Conservation (phyloP, 2,113 vertebrate genomes). For the Tetrao urogallus region DNA sequence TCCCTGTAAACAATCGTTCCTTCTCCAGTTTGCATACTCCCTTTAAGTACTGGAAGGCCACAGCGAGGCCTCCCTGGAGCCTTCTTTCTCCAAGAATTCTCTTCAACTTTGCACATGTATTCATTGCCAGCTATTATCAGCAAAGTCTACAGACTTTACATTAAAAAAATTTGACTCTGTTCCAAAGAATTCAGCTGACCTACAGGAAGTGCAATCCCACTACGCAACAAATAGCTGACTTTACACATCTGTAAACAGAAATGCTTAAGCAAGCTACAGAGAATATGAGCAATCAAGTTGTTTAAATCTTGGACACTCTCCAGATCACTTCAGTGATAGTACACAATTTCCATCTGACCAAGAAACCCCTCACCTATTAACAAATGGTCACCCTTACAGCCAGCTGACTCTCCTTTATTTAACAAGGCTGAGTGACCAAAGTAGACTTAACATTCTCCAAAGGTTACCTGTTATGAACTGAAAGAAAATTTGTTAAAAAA, state of each 20-base stretch:
- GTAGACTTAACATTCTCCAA: not conserved
- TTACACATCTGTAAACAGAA: constrained; percentile 49
- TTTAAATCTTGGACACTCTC: constrained; percentile 31
- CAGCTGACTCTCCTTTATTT: not conserved
- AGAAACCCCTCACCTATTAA: constrained; percentile 1
- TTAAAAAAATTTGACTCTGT: constrained; percentile 29
- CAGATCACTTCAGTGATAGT: constrained; percentile 35
- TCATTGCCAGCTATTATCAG: constrained; percentile 12
- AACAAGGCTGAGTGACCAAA: not conserved
- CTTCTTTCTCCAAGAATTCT: too few species aligned
- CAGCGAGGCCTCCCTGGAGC: too few species aligned
- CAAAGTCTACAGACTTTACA: not conserved
- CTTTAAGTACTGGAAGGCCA: too few species aligned
- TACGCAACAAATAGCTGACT: constrained; percentile 49
- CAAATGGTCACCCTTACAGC: not conserved
- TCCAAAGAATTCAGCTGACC: constrained; percentile 56
- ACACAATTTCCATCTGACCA: not conserved
- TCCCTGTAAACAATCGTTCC: too few species aligned
- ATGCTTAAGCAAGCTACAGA: constrained; percentile 33
- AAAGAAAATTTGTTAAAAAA: not conserved
- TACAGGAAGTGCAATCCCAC: constrained; percentile 35
- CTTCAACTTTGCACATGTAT: not conserved
- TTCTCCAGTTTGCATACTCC: too few species aligned
- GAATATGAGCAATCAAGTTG: constrained; percentile 30
- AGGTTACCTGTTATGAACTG: not conserved